Conservation (phyloP, 2,113 vertebrate genomes). For the Eulemur rufifrons region DNA sequence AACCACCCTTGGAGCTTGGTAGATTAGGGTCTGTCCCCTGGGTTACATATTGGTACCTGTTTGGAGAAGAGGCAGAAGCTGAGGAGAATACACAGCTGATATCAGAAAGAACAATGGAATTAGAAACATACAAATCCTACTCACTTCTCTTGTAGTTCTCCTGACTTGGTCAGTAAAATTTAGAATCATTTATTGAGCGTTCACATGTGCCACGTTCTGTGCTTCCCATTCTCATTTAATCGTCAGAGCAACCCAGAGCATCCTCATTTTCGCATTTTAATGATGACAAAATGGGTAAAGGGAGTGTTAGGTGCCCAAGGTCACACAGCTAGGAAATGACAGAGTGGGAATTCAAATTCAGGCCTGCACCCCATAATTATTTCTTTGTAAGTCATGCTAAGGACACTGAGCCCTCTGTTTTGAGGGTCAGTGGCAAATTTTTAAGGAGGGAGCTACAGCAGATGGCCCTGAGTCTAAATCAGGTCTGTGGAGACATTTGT, state of each 20-base stretch:
- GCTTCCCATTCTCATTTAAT: neutral
- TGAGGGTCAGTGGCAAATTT: neutral
- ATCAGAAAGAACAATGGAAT: neutral
- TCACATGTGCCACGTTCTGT: neutral
- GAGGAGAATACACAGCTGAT: neutral
- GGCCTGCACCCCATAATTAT: neutral
- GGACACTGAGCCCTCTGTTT: neutral
- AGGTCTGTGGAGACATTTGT: neutral
- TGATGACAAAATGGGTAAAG: neutral
- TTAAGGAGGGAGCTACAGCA: neutral
- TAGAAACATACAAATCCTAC: neutral
- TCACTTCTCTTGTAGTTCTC: neutral
- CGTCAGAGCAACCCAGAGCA: neutral
- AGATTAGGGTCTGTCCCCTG: neutral
- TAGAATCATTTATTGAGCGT: neutral
- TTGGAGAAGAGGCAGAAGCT: neutral
- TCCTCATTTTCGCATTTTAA: neutral
- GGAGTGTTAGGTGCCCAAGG: neutral
- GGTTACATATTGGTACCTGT: neutral
- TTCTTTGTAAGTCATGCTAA: neutral
- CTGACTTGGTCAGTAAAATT: neutral
- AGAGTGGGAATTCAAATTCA: neutral
- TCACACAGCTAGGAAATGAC: neutral
- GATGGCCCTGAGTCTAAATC: neutral
- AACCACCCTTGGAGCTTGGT: neutral